Evolutionary conservation across 2,888 invertebrate genomes (phyloP).

Genomic region (Lampropteryx suffumata): DNA sequence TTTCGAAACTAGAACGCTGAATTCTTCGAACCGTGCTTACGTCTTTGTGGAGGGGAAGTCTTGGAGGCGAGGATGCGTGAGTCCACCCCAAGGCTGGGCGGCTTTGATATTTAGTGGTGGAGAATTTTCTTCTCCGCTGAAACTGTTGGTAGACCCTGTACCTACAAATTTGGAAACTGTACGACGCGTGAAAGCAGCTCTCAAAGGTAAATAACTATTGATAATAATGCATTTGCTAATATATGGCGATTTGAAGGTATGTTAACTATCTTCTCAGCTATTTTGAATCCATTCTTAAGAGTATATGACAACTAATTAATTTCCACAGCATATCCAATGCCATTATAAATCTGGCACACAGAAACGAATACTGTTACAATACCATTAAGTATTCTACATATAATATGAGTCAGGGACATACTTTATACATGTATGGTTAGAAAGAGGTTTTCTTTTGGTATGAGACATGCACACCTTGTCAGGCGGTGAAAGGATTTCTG

Average conservation of each 20-base stretch:
- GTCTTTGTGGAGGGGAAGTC: slow-evolving; percentile 62
- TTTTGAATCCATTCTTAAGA: not conserved
- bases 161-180: slow-evolving; percentile 70
- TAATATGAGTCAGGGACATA: too few relatives aligned
- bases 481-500: not conserved
- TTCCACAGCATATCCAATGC: not conserved
- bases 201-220: slow-evolving; percentile 65
- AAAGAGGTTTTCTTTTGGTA: too few relatives aligned
- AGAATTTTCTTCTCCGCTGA: slow-evolving; percentile 59
- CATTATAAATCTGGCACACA: too few relatives aligned
- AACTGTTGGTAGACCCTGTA: slow-evolving; percentile 69
- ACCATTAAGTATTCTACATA: too few relatives aligned
- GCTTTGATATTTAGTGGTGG: slow-evolving; percentile 63
- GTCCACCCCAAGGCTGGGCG: slow-evolving; percentile 55
- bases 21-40: slow-evolving; percentile 69
- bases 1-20: slow-evolving; percentile 68
- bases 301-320: not conserved
- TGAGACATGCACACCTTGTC: too few relatives aligned
- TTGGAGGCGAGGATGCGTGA: slow-evolving; percentile 52
- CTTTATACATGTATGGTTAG: too few relatives aligned
- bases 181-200: slow-evolving; percentile 67
- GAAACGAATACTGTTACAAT: too few relatives aligned
- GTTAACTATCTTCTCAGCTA: not conserved
- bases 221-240: slow-evolving; percentile 3
- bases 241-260: not conserved